Evolutionary conservation across 2,113 vertebrate genomes (phyloP), one percentile per base, ranked within the genome.

Genomic region (Stigmatopora nigra): DNA sequence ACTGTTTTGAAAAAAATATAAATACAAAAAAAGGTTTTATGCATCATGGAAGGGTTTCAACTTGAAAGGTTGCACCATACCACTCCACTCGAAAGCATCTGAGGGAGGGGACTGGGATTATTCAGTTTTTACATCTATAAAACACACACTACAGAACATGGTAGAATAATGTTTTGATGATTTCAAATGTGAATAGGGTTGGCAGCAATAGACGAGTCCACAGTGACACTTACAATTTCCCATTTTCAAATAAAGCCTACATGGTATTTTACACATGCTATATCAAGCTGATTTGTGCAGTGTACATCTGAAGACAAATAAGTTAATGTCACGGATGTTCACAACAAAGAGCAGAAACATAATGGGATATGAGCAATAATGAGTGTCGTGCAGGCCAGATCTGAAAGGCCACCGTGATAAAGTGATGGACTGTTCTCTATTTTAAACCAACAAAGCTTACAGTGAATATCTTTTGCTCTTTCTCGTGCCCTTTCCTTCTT

Each of bases 391-490:
- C 53, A 45, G 70, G 69, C 69, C 65, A 79, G n/a, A 65, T 46
- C 69, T 75, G 65, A 81, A 86, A 86, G 73, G 81, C 65, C 81
- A 82, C 65, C 64, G 66, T 64, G 63, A 81, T 73, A 77, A 63
- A 85, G 85, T 79, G 78, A 82, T 69, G 57, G 51, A 60, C 44
- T 46, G 70, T 76, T 78, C 83, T 73, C 52, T 48, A 53, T 73
- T 70, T 77, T 67, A 64, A 41, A 77, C 8, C 59, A 63, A 65
- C 72, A 20, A 20, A 51, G 48, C 61, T 59, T 67, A 53, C 61
- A 63, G 72, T 36, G 58, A 73, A 57, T 62, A 64, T 67, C 63
- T 45, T 60, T 15, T 73, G 52, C 61, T 63, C 45, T 35, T 48
- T 61, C 62, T 57, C 19, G 31, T 11, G 31, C 48, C 67, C 63